phyloP scores from a whole-genome alignment of 2,888 invertebrate genomes.

The Melinaea marsaeus region DNA sequence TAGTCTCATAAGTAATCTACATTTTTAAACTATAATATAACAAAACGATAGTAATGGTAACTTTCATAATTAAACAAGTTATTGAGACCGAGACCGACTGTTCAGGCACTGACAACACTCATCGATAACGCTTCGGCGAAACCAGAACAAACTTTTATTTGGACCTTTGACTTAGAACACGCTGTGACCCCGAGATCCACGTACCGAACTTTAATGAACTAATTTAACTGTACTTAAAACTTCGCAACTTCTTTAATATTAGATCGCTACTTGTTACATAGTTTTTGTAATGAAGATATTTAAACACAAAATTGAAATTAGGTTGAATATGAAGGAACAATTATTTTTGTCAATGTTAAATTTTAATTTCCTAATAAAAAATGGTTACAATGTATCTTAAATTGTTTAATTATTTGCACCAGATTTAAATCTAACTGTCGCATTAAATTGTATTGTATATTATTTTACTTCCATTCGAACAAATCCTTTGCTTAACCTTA shows the following conservation, averaged over 20 bases:
- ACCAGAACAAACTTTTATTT: conserved; percentile 30
- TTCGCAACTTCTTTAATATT: conserved; percentile 3
- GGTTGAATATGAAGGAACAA: no score
- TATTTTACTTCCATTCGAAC: no score
- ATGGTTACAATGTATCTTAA: no score
- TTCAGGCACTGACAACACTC: conserved; percentile 27
- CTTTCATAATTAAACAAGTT: neutral
- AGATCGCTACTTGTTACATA: neutral
- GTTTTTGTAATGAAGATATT: neutral
- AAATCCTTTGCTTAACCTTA: no score
- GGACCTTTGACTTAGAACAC: conserved; percentile 26
- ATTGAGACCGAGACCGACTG: neutral
- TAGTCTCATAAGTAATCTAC: no score
- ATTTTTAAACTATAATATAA: no score
- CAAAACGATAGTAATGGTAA: no score
- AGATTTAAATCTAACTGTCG: no score
- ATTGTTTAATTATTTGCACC: no score
- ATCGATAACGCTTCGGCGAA: conserved; percentile 26
- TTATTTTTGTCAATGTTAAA: no score
- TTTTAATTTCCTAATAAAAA: no score
- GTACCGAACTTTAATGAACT: conserved; percentile 21
- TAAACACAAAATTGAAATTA: neutral
- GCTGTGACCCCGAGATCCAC: conserved; percentile 19
- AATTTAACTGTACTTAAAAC: conserved; percentile 23
- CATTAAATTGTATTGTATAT: no score